A percentile compares a stretch with the other conserved stretches of the same genome.
Conservation (phyloP, 1,140 invertebrate genomes). For the Phymastichus coffea region DNA sequence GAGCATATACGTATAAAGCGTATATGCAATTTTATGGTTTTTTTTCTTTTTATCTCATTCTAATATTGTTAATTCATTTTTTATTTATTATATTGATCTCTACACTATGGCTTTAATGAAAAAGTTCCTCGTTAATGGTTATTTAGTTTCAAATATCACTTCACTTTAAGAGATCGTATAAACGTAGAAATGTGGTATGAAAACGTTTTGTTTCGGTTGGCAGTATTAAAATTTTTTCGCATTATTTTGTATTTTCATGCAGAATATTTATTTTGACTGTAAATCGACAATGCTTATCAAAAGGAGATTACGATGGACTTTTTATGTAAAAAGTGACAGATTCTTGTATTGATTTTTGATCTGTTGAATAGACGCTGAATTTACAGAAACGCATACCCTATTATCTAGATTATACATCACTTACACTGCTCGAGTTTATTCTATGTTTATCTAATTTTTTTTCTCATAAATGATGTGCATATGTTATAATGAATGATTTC, state of each 20-base stretch:
- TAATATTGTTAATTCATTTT: conserved; percentile 20
- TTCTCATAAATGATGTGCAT: conserved; percentile 23
- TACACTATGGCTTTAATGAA: conserved; percentile 49
- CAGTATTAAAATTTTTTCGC: conserved; percentile 22
- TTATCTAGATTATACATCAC: conserved; percentile 53
- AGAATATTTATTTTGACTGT: conserved; percentile 18
- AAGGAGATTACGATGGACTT: conserved; percentile 47
- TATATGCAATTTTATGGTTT: conserved; percentile 18
- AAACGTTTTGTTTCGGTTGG: conserved; percentile 42
- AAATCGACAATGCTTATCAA: conserved; percentile 50
- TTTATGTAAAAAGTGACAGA: conserved; percentile 43
- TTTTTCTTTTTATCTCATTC: conserved; percentile 13
- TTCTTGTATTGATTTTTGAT: conserved; percentile 13
- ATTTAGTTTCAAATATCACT: conserved; percentile 31
- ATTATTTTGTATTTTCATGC: conserved; percentile 36
- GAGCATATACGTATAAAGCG: conserved; percentile 40
- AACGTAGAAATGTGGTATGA: conserved; percentile 53
- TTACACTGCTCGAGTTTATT: conserved; percentile 49
- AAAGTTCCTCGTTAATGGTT: conserved; percentile 31
- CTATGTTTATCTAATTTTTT: conserved; percentile 39
- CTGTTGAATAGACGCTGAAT: conserved; percentile 47
- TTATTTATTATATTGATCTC: conserved; percentile 37
- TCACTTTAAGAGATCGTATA: conserved; percentile 46
- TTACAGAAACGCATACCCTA: conserved; percentile 50
- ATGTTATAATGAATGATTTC: conserved; percentile 24